Evolutionary conservation across 2,113 vertebrate genomes (phyloP), one percentile per base, ranked within the genome.

Genomic region (Rana temporaria): DNA sequence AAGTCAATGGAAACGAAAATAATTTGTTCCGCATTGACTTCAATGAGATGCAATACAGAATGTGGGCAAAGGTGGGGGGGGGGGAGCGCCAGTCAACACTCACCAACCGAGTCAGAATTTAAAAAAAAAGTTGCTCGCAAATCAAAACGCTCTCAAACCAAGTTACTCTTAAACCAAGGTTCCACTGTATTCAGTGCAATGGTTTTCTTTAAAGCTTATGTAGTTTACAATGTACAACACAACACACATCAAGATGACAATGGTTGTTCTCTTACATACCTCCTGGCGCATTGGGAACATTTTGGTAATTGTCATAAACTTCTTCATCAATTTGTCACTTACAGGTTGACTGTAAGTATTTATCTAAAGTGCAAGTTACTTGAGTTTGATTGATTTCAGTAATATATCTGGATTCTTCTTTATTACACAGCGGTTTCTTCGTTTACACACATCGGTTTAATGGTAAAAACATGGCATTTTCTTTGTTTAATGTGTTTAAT

Each of bases 401-500:
- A 76, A 22, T 38, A 42, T 62, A 34, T 70, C 20, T 70, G 11
- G 11, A 70, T 80, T 70, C 32, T 60, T 80, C 53, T 70, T 71
- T 52, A 26, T 48, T 62, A 26, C 15, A 70, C 9, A 2, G 17
- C 32, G 17, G 3, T 52, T 15, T 62, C n/a, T 26, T 38, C 70
- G 48, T 69, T 70, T 52, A 62, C 32, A 70, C 66, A 34, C 55
- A 52, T 71, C 15, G 62, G 60, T 62, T 34, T 62, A 62, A 73
- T 73, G 22, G 24, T 32, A 59, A 57, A 70, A 64, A 79, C 66
- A 80, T 89, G 87, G 86, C 89, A 90, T 90, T 93, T 91, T 88
- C 91, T 92, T 92, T 88, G 1, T 30, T 30, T 30, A 87, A 84
- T 88, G 88, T 85, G 86, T 74, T 56, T 84, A 89, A 92, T 92